Percentiles rank a stretch among this genome's conserved stretches.
phyloP scores from a whole-genome alignment of 2,888 invertebrate species.

The Macaria notata region DNA sequence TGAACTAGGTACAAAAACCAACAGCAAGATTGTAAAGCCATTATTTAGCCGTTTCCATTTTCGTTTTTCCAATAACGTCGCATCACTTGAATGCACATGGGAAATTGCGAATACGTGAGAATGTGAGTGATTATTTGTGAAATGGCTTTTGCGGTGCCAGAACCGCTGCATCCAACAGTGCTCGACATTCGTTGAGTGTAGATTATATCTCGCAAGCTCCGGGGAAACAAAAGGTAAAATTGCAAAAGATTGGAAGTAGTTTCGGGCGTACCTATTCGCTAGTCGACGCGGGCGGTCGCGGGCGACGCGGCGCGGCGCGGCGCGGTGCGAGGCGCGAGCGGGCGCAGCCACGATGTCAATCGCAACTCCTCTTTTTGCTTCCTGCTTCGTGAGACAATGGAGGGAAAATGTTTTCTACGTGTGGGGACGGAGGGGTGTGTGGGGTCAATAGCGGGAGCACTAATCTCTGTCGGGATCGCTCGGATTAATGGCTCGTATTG shows the following conservation, averaged over 20 bases:
- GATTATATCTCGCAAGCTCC: constrained; percentile 45
- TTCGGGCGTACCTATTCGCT: constrained; percentile 32
- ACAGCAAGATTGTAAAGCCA: constrained; percentile 10
- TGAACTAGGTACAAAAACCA: constrained; percentile 26
- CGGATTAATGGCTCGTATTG: constrained; percentile 78
- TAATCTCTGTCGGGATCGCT: constrained; percentile 77
- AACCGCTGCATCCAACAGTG: constrained; percentile 36
- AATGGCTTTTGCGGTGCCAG: constrained; percentile 47
- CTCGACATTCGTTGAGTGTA: constrained; percentile 30
- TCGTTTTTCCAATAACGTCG: constrained; percentile 45
- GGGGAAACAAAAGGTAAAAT: constrained; percentile 58
- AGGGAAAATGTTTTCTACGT: constrained; percentile 74
- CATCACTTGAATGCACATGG: constrained; percentile 50
- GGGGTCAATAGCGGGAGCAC: constrained; percentile 70
- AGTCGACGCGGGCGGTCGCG: neutral
- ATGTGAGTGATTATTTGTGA: constrained; percentile 52
- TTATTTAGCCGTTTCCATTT: constrained; percentile 33
- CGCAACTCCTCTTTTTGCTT: constrained; percentile 68
- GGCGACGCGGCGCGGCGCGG: constrained; percentile 9
- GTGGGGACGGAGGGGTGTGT: constrained; percentile 60
- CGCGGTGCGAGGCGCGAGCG: constrained; percentile 28
- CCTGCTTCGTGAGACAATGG: constrained; percentile 70
- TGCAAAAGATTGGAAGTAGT: constrained; percentile 41
- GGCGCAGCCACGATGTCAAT: constrained; percentile 66
- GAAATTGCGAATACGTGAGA: constrained; percentile 58